These are phyloP conservation scores for Heliconius ismenius DNA, from an alignment of 2,888 invertebrate species.

Conservation along the genomic window DNA sequence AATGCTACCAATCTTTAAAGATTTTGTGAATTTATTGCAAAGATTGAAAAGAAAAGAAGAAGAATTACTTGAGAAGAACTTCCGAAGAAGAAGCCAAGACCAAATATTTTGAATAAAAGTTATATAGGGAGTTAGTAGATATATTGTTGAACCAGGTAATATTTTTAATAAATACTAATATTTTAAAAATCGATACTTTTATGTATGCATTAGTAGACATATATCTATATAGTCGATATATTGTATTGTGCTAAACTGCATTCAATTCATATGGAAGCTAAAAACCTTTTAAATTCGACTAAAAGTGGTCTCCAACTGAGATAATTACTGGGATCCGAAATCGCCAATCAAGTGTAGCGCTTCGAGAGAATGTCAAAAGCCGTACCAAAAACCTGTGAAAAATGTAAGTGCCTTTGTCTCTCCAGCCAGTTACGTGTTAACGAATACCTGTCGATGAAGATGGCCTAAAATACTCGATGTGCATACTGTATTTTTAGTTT, in stretches of 20 bases:
- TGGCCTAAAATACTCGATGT: constrained; percentile 60
- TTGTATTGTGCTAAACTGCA: not conserved
- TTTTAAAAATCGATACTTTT: no score
- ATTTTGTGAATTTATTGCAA: no score
- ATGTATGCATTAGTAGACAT: no score
- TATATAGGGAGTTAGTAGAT: no score
- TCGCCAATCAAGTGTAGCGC: constrained; percentile 27
- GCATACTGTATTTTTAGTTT: constrained; percentile 2
- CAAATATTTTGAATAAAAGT: no score
- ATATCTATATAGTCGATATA: no score
- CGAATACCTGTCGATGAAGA: constrained; percentile 68
- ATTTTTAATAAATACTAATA: no score
- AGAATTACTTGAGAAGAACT: no score
- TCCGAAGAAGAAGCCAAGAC: no score
- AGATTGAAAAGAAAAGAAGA: no score
- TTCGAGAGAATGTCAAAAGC: constrained; percentile 23
- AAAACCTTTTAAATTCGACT: constrained; percentile 13
- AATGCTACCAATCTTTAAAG: no score
- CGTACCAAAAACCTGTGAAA: constrained; percentile 27
- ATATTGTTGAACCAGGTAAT: no score
- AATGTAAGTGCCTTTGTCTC: constrained; percentile 29
- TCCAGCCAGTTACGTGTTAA: constrained; percentile 52
- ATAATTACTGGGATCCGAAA: constrained; percentile 32
- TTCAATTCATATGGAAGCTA: constrained; percentile 6
- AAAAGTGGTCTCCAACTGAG: constrained; percentile 23